Percentiles rank a stretch among this genome's conserved stretches.
Evolutionary conservation across 1,140 invertebrate species (phyloP).

Genomic region (Hyphantria cunea): DNA sequence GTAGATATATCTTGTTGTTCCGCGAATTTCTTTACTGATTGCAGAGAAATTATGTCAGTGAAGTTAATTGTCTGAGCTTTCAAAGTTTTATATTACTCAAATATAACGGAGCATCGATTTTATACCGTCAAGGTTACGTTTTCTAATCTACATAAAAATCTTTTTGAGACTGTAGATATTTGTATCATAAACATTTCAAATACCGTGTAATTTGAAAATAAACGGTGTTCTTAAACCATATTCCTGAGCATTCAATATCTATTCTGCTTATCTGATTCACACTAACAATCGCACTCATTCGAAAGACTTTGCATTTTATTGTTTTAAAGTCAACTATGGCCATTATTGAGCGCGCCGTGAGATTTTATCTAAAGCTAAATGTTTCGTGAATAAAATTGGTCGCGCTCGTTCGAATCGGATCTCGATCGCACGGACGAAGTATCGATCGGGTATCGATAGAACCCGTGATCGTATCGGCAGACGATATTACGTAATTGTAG

Average conservation of each 20-base stretch:
- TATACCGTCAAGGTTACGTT: slow-evolving; percentile 14
- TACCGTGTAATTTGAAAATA: slow-evolving; percentile 50
- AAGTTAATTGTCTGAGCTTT: slow-evolving; percentile 9
- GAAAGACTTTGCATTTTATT: slow-evolving; percentile 68
- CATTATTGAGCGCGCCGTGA: slow-evolving; percentile 52
- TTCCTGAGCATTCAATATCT: slow-evolving; percentile 58
- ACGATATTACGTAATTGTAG: slow-evolving; percentile 71
- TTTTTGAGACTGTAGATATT: slow-evolving; percentile 30
- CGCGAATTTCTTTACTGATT: slow-evolving; percentile 21
- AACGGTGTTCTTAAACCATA: slow-evolving; percentile 48
- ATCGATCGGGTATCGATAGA: slow-evolving; percentile 46
- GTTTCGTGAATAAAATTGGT: slow-evolving; percentile 78
- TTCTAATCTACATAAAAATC: slow-evolving; percentile 33
- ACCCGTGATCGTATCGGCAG: slow-evolving; percentile 55
- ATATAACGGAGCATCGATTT: slow-evolving; percentile 8
- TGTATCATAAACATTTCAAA: slow-evolving; percentile 36
- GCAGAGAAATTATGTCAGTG: slow-evolving; percentile 19
- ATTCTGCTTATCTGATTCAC: slow-evolving; percentile 71
- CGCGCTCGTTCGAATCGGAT: slow-evolving; percentile 64
- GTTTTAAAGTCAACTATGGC: slow-evolving; percentile 68
- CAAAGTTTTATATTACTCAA: slow-evolving; percentile 10
- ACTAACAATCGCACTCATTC: slow-evolving; percentile 68
- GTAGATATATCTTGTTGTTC: slow-evolving; percentile 26
- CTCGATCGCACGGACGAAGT: slow-evolving; percentile 52
- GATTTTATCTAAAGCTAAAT: slow-evolving; percentile 74